These are phyloP conservation scores for Enteromius anoplus DNA, from an alignment of 2,797 vertebrate genomes.

Conservation along the genomic window DNA sequence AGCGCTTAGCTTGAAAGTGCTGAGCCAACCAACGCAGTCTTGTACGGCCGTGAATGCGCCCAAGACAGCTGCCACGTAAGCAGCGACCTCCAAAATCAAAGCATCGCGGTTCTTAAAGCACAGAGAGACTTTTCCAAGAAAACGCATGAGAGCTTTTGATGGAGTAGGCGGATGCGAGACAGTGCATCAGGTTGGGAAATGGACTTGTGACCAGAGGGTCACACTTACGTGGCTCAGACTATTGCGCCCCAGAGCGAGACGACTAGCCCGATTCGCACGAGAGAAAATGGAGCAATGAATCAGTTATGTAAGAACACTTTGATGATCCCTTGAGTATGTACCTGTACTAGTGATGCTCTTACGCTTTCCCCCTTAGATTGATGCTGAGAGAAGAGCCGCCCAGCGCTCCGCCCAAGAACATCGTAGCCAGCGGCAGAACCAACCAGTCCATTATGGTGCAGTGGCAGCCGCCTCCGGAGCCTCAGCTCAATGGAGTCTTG, in stretches of 20 bases:
- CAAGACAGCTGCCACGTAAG: conserved; percentile 22
- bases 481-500: conserved; percentile 91
- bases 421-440: conserved; percentile 93
- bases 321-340: neutral
- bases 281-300: conserved; percentile 20
- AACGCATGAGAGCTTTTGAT: conserved; percentile 52
- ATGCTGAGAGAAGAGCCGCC: conserved; percentile 94
- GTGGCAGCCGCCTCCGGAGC: conserved; percentile 95
- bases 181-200: conserved; percentile 51
- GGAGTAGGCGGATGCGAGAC: conserved; percentile 52
- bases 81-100: conserved; percentile 33
- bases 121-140: conserved; percentile 42
- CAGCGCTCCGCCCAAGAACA: conserved; percentile 92
- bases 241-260: conserved; percentile 33
- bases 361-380: conserved; percentile 73
- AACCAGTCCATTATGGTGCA: conserved; percentile 99
- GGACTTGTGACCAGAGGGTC: conserved; percentile 54
- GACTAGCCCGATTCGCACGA: conserved; percentile 3
- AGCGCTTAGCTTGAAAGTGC: conserved; percentile 19
- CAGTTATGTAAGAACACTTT: conserved; percentile 39
- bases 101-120: conserved; percentile 23
- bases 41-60: conserved; percentile 1
- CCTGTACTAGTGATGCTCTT: conserved; percentile 3
- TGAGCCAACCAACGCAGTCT: conserved; percentile 12
- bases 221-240: conserved; percentile 38